Conservation (phyloP, 2,888 invertebrate genomes). For the Cynaeus angustus region DNA sequence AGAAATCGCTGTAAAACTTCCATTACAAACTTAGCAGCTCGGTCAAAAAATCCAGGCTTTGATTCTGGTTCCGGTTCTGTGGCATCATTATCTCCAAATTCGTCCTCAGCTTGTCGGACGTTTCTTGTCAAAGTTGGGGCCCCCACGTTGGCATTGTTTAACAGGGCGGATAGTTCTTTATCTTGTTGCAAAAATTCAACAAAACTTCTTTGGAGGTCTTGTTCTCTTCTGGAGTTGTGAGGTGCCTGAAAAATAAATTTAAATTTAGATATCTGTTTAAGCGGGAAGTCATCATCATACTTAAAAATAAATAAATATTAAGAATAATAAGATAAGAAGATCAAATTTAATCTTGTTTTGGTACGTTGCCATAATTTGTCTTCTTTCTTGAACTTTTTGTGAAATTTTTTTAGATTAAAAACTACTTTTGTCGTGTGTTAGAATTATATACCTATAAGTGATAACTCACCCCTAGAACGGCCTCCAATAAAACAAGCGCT, state of each 20-base stretch:
- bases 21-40: conserved; percentile 70
- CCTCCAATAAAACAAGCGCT: conserved; percentile 37
- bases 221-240: conserved; percentile 8
- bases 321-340: too few species aligned
- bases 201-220: conserved; percentile 63
- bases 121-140: conserved; percentile 38
- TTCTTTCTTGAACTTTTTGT: too few species aligned
- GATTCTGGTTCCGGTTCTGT: conserved; percentile 47
- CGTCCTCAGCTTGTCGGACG: conserved; percentile 54
- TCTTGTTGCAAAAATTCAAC: conserved; percentile 67
- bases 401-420: too few species aligned
- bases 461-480: conserved; percentile 52
- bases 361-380: too few species aligned
- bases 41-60: conserved; percentile 68
- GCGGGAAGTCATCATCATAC: too few species aligned
- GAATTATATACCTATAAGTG: not conserved
- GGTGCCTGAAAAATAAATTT: conserved; percentile 50
- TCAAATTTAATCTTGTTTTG: too few species aligned
- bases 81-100: conserved; percentile 47
- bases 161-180: conserved; percentile 57
- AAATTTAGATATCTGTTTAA: too few species aligned
- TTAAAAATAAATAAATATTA: too few species aligned
- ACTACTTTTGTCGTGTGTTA: too few species aligned
- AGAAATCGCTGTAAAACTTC: conserved; percentile 71
- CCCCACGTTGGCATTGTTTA: conserved; percentile 36